Conservation (phyloP, 2,113 vertebrate species). For the Tyto alba region DNA sequence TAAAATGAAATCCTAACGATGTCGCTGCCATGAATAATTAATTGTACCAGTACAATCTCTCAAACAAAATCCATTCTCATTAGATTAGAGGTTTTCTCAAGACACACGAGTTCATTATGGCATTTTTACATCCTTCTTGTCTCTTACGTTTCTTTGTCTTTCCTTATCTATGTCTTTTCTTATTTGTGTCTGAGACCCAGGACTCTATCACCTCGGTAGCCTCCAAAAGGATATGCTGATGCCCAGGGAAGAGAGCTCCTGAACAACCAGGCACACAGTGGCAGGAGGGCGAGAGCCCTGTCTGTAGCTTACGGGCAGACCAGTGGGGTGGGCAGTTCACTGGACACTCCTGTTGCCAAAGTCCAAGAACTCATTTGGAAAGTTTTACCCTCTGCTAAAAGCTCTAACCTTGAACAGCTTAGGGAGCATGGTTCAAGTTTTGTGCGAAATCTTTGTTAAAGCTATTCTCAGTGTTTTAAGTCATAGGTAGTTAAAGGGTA, state of each 20-base stretch:
- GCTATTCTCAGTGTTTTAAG: not conserved
- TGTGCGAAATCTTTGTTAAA: not conserved
- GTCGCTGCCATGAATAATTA: conserved; percentile 98
- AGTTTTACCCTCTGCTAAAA: not conserved
- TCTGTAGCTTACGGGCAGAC: not conserved
- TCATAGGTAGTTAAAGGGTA: not conserved
- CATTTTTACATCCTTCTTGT: conserved; percentile 71
- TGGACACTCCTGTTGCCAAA: not conserved
- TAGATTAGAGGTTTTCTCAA: conserved; percentile 89
- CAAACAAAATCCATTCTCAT: conserved; percentile 96
- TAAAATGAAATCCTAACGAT: conserved; percentile 91
- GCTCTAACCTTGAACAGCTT: not conserved
- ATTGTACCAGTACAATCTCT: conserved; percentile 84
- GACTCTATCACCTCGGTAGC: not conserved
- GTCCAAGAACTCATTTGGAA: not conserved
- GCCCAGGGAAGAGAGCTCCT: not conserved
- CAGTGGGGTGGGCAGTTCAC: not conserved
- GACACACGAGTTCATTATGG: conserved; percentile 82
- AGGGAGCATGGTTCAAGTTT: not conserved
- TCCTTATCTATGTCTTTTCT: conserved; percentile 48
- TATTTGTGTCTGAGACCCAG: conserved; percentile 19
- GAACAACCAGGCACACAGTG: not conserved
- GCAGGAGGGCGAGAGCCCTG: not conserved
- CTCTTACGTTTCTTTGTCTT: conserved; percentile 56
- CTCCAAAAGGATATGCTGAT: not conserved